Conservation (phyloP, 2,888 invertebrate species). For the Melinaea marsaeus region DNA sequence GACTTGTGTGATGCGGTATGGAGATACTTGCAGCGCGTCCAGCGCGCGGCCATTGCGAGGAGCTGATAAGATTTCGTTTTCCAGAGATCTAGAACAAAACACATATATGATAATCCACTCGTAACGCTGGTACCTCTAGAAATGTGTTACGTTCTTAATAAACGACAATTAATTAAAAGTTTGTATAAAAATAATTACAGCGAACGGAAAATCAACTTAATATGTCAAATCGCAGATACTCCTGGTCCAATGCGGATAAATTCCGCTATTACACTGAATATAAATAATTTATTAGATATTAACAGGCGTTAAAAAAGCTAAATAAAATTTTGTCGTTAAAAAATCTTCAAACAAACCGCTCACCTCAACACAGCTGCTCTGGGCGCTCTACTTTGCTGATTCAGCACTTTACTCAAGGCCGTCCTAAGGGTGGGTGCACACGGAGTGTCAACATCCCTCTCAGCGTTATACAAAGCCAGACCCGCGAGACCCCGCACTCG, state of each 20-base stretch:
- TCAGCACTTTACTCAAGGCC: conserved; percentile 73
- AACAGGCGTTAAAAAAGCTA: no score
- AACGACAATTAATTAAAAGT: no score
- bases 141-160: no score
- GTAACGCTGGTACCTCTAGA: no score
- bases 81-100: conserved; percentile 68
- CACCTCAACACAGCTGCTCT: conserved; percentile 80
- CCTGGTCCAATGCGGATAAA: no score
- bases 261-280: no score
- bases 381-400: conserved; percentile 80
- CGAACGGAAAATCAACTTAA: no score
- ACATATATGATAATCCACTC: neutral
- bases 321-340: no score
- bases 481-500: conserved; percentile 84
- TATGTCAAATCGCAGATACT: no score
- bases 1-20: conserved; percentile 84
- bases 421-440: conserved; percentile 73
- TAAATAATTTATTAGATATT: no score
- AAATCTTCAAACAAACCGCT: conserved; percentile 11
- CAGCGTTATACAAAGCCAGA: conserved; percentile 78
- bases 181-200: no score
- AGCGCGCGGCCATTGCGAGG: conserved; percentile 57
- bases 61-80: conserved; percentile 79
- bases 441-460: conserved; percentile 76
- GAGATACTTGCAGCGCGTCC: conserved; percentile 82